Evolutionary conservation across 2,888 invertebrate genomes (phyloP), one percentile per base, ranked within the genome.

Genomic region (Ferrisia virgata): DNA sequence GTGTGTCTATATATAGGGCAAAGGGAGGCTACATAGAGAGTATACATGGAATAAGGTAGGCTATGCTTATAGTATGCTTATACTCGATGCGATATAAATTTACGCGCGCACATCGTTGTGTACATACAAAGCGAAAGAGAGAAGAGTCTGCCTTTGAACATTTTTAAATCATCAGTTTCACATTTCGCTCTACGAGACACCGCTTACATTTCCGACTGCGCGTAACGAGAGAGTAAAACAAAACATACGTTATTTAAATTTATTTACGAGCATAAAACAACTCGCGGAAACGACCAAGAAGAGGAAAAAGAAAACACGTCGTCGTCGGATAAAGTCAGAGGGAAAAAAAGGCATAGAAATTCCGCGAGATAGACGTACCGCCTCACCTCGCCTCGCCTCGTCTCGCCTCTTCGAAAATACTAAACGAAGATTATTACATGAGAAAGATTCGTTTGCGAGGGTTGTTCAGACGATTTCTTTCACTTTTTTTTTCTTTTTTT

Each of bases 231-330:
- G 64, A 72, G 36, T 72, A 72, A 72, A 72, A 72, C 72, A 72
- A 72, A 72, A 36, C 72, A 72, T 72, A 72, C 72, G 72, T 72
- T 72, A 72, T 72, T 72, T 72, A 72, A 72, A 72, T 72, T 72
- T 72, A 36, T 72, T 72, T 72, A 72, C 72, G 33, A 64, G 64
- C 28, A 28, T 64, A 64, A 64, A 64, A 64, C 64, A 64, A 64
- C 64, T 64, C 28, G 64, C 64, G 28, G 64, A 64, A 64, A 64
- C 64, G 64, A 64, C 15, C 28, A 64, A 64, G 28, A 53, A 53
- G 64, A 64, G 64, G 64, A 28, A 64, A 64, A 64, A 64, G 64
- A 64, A 28, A 64, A 28, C 64, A 28, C 64, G 64, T 64, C 64
- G 53, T 6, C 5, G 4, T 18, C 11, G 53, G 22, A 8, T 22